A percentile compares a stretch with the other conserved stretches of the same genome.
phyloP scores from a whole-genome alignment of 2,113 vertebrate species.

The Todiramphus saurophagus region DNA sequence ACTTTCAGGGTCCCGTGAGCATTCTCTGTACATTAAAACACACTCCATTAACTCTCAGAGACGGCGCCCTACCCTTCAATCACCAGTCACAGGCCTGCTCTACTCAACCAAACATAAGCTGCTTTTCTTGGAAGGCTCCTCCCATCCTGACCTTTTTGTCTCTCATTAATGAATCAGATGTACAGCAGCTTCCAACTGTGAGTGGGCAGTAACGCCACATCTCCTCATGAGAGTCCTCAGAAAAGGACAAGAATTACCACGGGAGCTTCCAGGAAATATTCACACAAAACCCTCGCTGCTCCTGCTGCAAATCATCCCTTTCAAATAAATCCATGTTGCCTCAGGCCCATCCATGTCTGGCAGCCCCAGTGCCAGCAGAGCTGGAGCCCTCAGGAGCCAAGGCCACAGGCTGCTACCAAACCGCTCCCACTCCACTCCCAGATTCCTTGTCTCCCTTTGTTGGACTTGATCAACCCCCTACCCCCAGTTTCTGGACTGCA shows the following conservation, averaged over 20 bases:
- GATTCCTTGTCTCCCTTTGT: not conserved
- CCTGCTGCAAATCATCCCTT: not conserved
- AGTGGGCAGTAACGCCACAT: rapidly evolving
- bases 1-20: not conserved
- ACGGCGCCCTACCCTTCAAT: not conserved
- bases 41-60: not conserved
- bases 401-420: too few relatives aligned
- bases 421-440: not conserved
- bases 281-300: not conserved
- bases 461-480: rapidly evolving
- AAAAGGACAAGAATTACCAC: rapidly evolving
- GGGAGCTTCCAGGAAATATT: not conserved
- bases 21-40: not conserved
- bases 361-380: not conserved
- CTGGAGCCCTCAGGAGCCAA: rapidly evolving
- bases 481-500: not conserved
- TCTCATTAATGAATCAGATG: not conserved
- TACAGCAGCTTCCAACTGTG: not conserved
- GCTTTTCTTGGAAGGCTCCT: not conserved
- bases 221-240: not conserved
- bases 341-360: not conserved
- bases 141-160: not conserved
- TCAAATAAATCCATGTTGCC: not conserved
- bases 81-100: not conserved
- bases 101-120: not conserved